Conservation (phyloP, 2,888 invertebrate species). For the Caenorhabditis sp. region DNA sequence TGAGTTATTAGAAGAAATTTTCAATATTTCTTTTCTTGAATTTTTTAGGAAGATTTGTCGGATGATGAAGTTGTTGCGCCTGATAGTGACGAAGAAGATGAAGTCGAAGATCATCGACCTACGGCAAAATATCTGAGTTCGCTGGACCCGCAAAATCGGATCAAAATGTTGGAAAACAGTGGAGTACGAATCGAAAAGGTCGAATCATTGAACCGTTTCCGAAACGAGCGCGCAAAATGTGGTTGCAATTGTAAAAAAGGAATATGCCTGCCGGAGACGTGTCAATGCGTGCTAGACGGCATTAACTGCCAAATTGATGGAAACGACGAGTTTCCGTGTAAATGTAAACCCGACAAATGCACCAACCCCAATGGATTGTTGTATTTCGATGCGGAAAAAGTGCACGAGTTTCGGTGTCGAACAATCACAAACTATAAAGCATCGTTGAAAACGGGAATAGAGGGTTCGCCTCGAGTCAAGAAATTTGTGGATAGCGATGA, state of each 20-base stretch:
- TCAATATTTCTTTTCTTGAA: background rate
- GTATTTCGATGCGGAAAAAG: slow-evolving; percentile 23
- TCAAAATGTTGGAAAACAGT: slow-evolving; percentile 25
- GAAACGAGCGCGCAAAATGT: slow-evolving; percentile 9
- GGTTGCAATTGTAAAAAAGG: slow-evolving; percentile 50
- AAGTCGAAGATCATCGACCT: slow-evolving; percentile 13
- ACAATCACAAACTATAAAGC: slow-evolving; percentile 23
- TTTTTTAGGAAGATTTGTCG: slow-evolving; percentile 15
- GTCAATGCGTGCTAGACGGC: slow-evolving; percentile 39
- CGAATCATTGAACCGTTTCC: background rate
- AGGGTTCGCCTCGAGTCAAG: slow-evolving; percentile 21
- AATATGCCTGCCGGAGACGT: slow-evolving; percentile 42
- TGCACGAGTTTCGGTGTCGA: slow-evolving; percentile 10
- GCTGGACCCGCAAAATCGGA: slow-evolving; percentile 1
- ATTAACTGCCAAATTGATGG: slow-evolving; percentile 45
- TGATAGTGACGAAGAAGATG: slow-evolving; percentile 18
- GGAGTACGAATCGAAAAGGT: slow-evolving; percentile 11
- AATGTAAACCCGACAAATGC: slow-evolving; percentile 16
- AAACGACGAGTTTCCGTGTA: slow-evolving; percentile 18
- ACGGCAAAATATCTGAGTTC: slow-evolving; percentile 10
- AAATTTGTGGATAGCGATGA: slow-evolving; percentile 29
- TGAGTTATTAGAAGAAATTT: background rate
- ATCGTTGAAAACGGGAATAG: slow-evolving; percentile 15
- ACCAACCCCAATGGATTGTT: slow-evolving; percentile 29
- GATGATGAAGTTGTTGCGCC: slow-evolving; percentile 30